phyloP scores from a whole-genome alignment of 2,888 invertebrate species.

The Agriotes lineatus region DNA sequence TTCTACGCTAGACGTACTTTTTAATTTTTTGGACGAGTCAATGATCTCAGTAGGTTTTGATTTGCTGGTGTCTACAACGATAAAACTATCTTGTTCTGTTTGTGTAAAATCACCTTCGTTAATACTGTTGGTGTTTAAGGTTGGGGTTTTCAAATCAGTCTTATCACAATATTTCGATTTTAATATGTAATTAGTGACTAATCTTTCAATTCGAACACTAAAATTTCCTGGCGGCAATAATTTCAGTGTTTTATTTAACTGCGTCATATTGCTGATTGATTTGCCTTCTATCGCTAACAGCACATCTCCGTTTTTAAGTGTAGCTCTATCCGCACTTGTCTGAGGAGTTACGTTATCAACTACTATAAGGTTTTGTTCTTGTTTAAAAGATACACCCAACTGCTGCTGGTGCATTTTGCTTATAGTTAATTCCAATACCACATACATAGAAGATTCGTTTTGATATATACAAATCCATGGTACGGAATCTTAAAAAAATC shows the following conservation, averaged over 20 bases:
- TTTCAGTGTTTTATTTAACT: slow-evolving; percentile 76
- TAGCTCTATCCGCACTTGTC: slow-evolving; percentile 83
- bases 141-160: slow-evolving; percentile 53
- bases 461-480: slow-evolving; percentile 71
- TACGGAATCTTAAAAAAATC: slow-evolving; percentile 68
- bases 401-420: slow-evolving; percentile 74
- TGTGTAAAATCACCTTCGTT: slow-evolving; percentile 62
- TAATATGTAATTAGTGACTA: slow-evolving; percentile 63
- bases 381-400: slow-evolving; percentile 77
- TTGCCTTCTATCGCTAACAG: slow-evolving; percentile 85
- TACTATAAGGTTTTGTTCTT: slow-evolving; percentile 68
- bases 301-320: slow-evolving; percentile 80
- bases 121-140: slow-evolving; percentile 40
- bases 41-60: slow-evolving; percentile 24
- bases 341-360: slow-evolving; percentile 83
- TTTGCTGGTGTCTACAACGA: slow-evolving; percentile 53
- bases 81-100: slow-evolving; percentile 57
- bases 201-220: slow-evolving; percentile 72
- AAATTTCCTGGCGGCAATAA: slow-evolving; percentile 68
- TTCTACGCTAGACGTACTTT: slow-evolving; percentile 56
- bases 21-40: slow-evolving; percentile 46
- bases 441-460: slow-evolving; percentile 65
- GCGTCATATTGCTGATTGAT: slow-evolving; percentile 81
- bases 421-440: slow-evolving; percentile 74
- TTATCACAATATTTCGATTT: slow-evolving; percentile 52